Evolutionary conservation across 1,140 invertebrate genomes (phyloP), one percentile per base, ranked within the genome.

Genomic region (Bombus breviceps): DNA sequence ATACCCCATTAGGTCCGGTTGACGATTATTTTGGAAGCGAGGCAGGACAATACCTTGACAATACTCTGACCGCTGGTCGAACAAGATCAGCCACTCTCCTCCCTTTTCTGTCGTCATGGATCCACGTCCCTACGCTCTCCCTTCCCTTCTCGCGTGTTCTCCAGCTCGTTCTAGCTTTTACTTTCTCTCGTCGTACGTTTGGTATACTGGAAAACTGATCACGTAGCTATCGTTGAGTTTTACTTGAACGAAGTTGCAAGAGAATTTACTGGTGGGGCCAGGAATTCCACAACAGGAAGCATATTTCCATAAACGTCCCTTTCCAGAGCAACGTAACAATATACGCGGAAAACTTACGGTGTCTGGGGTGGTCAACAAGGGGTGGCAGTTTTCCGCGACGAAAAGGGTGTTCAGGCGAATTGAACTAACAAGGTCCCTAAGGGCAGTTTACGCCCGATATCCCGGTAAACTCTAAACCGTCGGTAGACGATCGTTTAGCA

Each of bases 371-470:
- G 77, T 69, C 73, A 71, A 53, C 77, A 41, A 83, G 75, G 75
- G 64, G 43, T 37, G 71, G 74, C 64, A 73, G 76, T 90, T 90
- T 91, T 90, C 80, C 47, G 34, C 68, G 47, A 69, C 77, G 81
- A 74, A 72, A 82, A 81, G 88, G 90, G 91, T 92, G 89, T 88
- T 92, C 85, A 87, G 86, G 92, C 92, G 91, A 93, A 91, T 91
- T 91, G 91, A 92, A 93, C 93, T 95, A 95, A 95, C 94, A 95
- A 95, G 94, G 86, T 95, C 94, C 94, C 94, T 83, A 75, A 92
- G 94, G 94, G 88, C 93, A 94, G 92, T 94, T 95, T 95, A 94
- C 91, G 92, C 87, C 89, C 91, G 90, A 92, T 94, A 92, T 93
- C 91, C 88, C 85, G 86, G 92, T 92, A 93, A 93, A 94, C 89